phyloP scores from a whole-genome alignment of 2,113 vertebrate genomes.

The Burhinus bistriatus region DNA sequence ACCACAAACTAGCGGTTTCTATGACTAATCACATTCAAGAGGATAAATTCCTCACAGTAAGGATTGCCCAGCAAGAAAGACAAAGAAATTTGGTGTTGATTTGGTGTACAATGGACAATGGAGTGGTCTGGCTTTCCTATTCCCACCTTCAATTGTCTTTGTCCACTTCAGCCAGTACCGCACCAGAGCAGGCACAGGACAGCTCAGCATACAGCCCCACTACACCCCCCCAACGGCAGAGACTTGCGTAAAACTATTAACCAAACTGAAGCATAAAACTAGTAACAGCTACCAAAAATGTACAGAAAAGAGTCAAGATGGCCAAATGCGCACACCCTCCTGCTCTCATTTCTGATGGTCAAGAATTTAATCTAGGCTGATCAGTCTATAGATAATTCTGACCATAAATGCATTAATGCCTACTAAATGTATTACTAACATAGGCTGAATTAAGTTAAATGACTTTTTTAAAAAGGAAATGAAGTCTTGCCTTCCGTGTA shows the following conservation, averaged over 20 bases:
- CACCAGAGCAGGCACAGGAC: fast-evolving
- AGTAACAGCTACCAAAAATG: neutral
- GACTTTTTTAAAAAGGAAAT: neutral
- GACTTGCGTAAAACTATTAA: fast-evolving
- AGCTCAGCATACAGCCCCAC: fast-evolving
- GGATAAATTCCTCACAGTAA: neutral
- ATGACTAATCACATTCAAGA: neutral
- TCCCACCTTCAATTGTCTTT: neutral
- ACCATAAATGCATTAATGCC: neutral
- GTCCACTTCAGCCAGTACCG: neutral
- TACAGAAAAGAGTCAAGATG: neutral
- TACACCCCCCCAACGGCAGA: fast-evolving
- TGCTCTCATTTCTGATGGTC: neutral
- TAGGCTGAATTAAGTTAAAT: neutral
- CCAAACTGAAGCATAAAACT: neutral
- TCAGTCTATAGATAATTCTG: neutral
- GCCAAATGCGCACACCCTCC: fast-evolving
- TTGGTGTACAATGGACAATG: fast-evolving
- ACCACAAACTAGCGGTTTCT: fast-evolving
- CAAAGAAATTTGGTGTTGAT: too few relatives aligned
- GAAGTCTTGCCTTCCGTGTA: neutral
- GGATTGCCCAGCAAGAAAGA: neutral
- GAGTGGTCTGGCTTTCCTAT: neutral
- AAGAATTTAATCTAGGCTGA: neutral
- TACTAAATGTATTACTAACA: neutral